phyloP scores from a whole-genome alignment of 2,888 invertebrate species.

The Galerucella nymphaeae region DNA sequence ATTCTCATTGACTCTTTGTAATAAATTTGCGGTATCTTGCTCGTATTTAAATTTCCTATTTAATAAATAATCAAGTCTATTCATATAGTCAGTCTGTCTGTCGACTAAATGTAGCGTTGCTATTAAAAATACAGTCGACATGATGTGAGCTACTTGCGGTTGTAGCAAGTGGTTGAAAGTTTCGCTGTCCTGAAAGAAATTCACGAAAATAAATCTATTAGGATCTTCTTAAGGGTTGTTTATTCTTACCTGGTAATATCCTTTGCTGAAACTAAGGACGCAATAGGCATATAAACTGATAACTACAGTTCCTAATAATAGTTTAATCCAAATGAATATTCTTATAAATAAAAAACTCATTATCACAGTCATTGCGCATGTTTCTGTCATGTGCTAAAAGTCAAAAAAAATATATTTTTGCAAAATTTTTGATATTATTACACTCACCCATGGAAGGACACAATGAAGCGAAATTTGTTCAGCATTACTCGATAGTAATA shows the following conservation, averaged over 20 bases:
- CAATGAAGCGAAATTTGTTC: conserved; percentile 33
- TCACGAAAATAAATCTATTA: neutral
- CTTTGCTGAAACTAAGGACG: conserved; percentile 73
- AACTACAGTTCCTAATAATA: conserved; percentile 75
- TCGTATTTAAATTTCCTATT: conserved; percentile 82
- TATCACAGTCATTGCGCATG: conserved; percentile 72
- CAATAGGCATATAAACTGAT: conserved; percentile 75
- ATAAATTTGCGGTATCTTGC: conserved; percentile 86
- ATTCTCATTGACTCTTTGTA: conserved; percentile 87
- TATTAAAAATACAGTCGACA: conserved; percentile 79
- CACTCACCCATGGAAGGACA: conserved; percentile 50
- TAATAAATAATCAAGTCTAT: conserved; percentile 84
- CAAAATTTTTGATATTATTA: neutral
- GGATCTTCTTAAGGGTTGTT: neutral
- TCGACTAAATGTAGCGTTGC: conserved; percentile 86
- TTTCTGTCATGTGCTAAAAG: conserved; percentile 82
- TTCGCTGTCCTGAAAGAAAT: conserved; percentile 68
- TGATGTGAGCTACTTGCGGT: conserved; percentile 77
- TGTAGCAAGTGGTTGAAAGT: conserved; percentile 78
- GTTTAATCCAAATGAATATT: conserved; percentile 85
- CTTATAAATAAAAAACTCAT: conserved; percentile 86
- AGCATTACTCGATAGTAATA: neutral
- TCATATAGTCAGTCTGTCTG: conserved; percentile 89
- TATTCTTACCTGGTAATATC: conserved; percentile 62
- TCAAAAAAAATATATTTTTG: neutral